Conservation (phyloP, 2,888 invertebrate genomes). For the Melinaea menophilus region DNA sequence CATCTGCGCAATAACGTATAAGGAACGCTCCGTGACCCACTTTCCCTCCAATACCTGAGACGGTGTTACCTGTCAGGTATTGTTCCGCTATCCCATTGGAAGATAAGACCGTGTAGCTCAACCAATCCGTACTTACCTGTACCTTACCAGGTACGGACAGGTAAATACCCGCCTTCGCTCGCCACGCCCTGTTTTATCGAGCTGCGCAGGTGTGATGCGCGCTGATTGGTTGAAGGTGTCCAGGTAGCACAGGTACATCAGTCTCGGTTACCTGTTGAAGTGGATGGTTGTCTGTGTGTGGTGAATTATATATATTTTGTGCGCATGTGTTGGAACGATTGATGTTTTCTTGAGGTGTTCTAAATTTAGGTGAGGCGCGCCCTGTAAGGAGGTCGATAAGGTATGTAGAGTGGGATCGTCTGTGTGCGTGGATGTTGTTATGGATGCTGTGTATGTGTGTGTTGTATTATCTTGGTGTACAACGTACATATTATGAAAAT, state of each 20-base stretch:
- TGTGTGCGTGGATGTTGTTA: slow-evolving; percentile 1
- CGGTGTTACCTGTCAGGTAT: slow-evolving; percentile 55
- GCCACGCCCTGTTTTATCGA: slow-evolving; percentile 73
- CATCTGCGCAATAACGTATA: slow-evolving; percentile 20
- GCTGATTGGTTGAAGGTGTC: slow-evolving; percentile 65
- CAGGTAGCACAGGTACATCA: slow-evolving; percentile 62
- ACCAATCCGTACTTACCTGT: slow-evolving; percentile 59
- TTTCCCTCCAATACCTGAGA: slow-evolving; percentile 53
- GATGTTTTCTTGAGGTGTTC: slow-evolving; percentile 76
- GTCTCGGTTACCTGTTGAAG: slow-evolving; percentile 36
- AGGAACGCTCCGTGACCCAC: slow-evolving; percentile 39
- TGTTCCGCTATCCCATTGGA: slow-evolving; percentile 44
- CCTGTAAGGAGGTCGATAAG: slow-evolving; percentile 48
- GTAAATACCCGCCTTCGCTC: slow-evolving; percentile 49
- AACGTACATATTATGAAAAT: neutral
- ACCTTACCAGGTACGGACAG: slow-evolving; percentile 58
- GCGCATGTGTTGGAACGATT: slow-evolving; percentile 75
- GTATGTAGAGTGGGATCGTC: slow-evolving; percentile 9
- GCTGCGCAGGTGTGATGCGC: slow-evolving; percentile 75
- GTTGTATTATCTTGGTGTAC: neutral
- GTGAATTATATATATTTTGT: slow-evolving; percentile 42
- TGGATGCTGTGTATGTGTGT: neutral
- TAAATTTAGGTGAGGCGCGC: slow-evolving; percentile 70
- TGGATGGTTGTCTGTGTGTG: slow-evolving; percentile 34
- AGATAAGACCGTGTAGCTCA: slow-evolving; percentile 28